Evolutionary conservation across 2,113 vertebrate genomes (phyloP).

Genomic region (Zosterops japonicus): DNA sequence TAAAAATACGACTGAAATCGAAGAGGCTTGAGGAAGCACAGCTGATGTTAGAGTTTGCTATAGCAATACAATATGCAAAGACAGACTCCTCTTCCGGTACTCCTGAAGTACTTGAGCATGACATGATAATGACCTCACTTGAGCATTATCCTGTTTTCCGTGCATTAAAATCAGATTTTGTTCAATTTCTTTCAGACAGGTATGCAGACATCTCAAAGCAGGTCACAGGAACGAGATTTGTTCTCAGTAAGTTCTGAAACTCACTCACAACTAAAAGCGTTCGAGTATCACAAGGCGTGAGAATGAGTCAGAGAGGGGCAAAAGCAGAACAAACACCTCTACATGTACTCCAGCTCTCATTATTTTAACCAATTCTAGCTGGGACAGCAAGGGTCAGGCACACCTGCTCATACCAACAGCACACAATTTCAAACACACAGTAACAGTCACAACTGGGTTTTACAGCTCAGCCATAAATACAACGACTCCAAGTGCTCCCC

Average conservation of each 20-base stretch:
- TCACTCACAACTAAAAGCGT: not conserved
- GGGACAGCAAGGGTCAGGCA: not conserved
- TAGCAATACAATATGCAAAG: not conserved
- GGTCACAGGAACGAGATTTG: not conserved
- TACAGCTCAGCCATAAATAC: not conserved
- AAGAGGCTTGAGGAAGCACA: not conserved
- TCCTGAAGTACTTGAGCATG: not conserved
- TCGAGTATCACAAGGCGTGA: not conserved
- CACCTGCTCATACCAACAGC: not conserved
- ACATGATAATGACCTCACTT: not conserved
- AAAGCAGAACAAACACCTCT: conserved; percentile 15
- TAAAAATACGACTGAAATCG: not conserved
- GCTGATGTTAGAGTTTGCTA: not conserved
- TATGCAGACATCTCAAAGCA: not conserved
- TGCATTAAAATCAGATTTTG: not conserved
- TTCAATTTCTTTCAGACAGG: not conserved
- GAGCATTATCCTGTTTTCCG: not conserved
- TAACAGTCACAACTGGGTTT: not conserved
- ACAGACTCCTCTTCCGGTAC: not conserved
- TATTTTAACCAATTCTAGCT: not conserved
- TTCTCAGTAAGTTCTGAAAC: not conserved
- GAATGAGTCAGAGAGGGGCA: not conserved
- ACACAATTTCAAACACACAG: not conserved
- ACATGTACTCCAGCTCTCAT: not conserved
- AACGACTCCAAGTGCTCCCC: not conserved